Evolutionary conservation across 1,140 invertebrate genomes (phyloP).

Genomic region (Myzus persicae): DNA sequence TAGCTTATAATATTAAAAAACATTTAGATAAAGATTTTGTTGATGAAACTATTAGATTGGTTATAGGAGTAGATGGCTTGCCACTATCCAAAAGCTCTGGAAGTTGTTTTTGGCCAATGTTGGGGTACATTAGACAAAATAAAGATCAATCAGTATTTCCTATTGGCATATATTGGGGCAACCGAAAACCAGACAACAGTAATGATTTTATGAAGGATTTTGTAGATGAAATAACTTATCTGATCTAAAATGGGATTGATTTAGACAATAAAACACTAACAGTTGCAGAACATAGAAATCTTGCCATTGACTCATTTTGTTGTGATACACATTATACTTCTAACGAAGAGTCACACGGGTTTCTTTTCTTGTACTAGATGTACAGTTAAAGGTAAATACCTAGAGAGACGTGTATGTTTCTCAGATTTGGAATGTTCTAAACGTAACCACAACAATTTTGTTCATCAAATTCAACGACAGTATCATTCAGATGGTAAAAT

Average conservation of each 20-base stretch:
- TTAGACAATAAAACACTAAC: background rate
- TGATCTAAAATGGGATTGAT: background rate
- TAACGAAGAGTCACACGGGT: background rate
- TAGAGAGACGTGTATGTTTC: background rate
- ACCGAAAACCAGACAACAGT: background rate
- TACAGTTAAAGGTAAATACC: background rate
- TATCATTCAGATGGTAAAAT: background rate
- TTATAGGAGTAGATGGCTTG: slow-evolving; percentile 61
- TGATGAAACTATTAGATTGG: slow-evolving; percentile 44
- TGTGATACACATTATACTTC: background rate
- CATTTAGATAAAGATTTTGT: background rate
- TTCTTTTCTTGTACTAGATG: slow-evolving; percentile 24
- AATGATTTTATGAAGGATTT: background rate
- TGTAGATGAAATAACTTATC: background rate
- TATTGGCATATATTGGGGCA: background rate
- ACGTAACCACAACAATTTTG: background rate
- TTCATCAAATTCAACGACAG: background rate
- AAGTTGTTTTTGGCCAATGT: slow-evolving; percentile 62
- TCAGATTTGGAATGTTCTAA: background rate
- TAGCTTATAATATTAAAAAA: background rate
- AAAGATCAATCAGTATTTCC: background rate
- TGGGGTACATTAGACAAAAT: background rate
- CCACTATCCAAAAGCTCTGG: slow-evolving; percentile 62
- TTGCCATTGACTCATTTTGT: background rate
- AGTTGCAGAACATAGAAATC: background rate